Evolutionary conservation across 1,140 invertebrate genomes (phyloP), one percentile per base, ranked within the genome.

Genomic region (Macrobrachium rosenbergii): DNA sequence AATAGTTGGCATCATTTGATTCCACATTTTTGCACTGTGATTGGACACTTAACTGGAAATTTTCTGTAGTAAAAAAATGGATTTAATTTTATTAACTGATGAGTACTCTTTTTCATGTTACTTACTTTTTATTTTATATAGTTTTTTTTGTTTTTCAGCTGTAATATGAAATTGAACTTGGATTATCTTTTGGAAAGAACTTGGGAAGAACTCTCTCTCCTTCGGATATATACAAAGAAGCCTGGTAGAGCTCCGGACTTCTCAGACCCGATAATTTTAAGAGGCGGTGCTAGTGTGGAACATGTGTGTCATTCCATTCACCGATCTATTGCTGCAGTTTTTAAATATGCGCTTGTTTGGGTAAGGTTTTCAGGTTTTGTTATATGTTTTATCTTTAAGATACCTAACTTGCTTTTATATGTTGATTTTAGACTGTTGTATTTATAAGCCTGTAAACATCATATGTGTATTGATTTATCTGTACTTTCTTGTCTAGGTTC

Each of bases 81-180:
- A 37, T 28, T 43, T 37, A 19, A 16, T 12, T 75, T 19, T 2
- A 14, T 14, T 75, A n/a, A 19, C 14, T 75, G 17, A 75, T 75
- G 19, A 10, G 17, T 16, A 43, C 52, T 75, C 10, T 10, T 23
- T 23, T 37, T 16, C 6, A 43, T 2, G n/a, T n/a, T 21, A 62
- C 11, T 58, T 58, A 21, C n/a, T 58, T 67, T 52, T 7, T 82
- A 21, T 21, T 19, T 52, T n/a, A 11, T 7, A n/a, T 76, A 62
- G 19, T 64, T 62, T 58, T 60, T 21, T 73, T 60, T 52, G 79
- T 16, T 58, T 89, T 80, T 76, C 92, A 99, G 98, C 93, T 99
- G 99, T 93, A 99, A 99, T 93, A 98, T 99, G 98, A 99, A 99
- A 92, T 93, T 99, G 16, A 99, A 99, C 93, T 93, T 99, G 90